Evolutionary conservation across 2,113 vertebrate species (phyloP), one percentile per base, ranked within the genome.

Genomic region (Toxotes chatareus): DNA sequence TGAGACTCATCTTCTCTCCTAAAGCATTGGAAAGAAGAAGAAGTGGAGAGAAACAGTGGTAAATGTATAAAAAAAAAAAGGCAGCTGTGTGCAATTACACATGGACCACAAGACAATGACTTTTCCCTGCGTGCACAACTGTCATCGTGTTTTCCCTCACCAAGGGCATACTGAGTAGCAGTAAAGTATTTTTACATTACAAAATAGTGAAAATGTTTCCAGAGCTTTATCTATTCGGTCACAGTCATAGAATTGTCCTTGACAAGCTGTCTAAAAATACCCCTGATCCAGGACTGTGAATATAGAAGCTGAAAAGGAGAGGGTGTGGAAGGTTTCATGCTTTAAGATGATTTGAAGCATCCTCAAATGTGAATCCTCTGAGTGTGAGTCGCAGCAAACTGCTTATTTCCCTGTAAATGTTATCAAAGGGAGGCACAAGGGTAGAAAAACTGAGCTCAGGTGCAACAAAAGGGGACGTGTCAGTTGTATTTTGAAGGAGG

Each of bases 321-420:
- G 32, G 14, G 21, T 23, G 66, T 31, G 56, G 74, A 85, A 12
- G 23, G 49, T 73, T 79, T 82, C 68, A 87, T 21, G 68, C 83
- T 80, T 72, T 87, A 84, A 86, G 76, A 72, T 76, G 87, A 89
- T 84, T 87, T 77, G 67, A 76, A 66, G 46, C 44, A 7, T 75
- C 72, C 63, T 77, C 23, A 3, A 76, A 70, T 4, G 47, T 23
- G 73, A 76, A 67, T 38, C 47, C 40, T 76, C 1, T 1, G 36
- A 79, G 67, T 27, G 17, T 51, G 34, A 0, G 4, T 14, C 5
- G 46, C 67, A 40, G 40, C 51, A 17, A 80, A 79, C 16, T 12
- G 61, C 77, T 78, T 42, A 46, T 84, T 83, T 73, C 42, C 36
- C 19, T 40, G 40, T 71, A 44, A 77, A 71, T 74, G 84, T 84